Percentiles rank a stretch among this genome's conserved stretches.
phyloP scores from a whole-genome alignment of 2,888 invertebrate genomes.

The Calameuta pallipes region DNA sequence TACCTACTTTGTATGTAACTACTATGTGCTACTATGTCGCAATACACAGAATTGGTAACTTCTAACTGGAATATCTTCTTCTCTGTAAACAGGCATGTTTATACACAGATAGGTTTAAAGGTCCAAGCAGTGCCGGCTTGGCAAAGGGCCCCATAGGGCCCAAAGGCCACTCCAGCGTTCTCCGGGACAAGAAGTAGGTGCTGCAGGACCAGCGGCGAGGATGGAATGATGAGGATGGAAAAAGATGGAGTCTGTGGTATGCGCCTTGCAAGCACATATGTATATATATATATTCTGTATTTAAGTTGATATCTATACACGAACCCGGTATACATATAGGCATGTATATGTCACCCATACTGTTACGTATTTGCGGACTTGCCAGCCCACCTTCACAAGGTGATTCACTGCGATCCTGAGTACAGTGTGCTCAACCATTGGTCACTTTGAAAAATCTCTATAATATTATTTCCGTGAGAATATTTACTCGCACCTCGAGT shows the following conservation, averaged over 20 bases:
- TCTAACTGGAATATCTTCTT: constrained; percentile 16
- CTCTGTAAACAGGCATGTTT: constrained; percentile 29
- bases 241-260: neutral
- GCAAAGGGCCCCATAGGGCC: constrained; percentile 22
- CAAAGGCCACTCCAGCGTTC: constrained; percentile 23
- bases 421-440: constrained; percentile 43
- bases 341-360: neutral
- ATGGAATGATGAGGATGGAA: constrained; percentile 17
- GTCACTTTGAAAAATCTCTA: neutral
- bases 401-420: constrained; percentile 53
- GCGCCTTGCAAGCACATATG: constrained; percentile 10
- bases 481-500: neutral
- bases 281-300: constrained; percentile 22
- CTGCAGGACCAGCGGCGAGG: constrained; percentile 12
- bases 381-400: constrained; percentile 55
- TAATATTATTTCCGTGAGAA: neutral
- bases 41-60: neutral
- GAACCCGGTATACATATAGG: constrained; percentile 26
- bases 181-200: constrained; percentile 20
- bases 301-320: constrained; percentile 24
- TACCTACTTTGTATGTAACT: neutral
- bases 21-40: neutral
- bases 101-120: constrained; percentile 34
- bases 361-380: constrained; percentile 9
- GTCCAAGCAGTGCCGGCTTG: constrained; percentile 23